Conservation (phyloP, 2,113 vertebrate genomes). For the Salvelinus fontinalis region DNA sequence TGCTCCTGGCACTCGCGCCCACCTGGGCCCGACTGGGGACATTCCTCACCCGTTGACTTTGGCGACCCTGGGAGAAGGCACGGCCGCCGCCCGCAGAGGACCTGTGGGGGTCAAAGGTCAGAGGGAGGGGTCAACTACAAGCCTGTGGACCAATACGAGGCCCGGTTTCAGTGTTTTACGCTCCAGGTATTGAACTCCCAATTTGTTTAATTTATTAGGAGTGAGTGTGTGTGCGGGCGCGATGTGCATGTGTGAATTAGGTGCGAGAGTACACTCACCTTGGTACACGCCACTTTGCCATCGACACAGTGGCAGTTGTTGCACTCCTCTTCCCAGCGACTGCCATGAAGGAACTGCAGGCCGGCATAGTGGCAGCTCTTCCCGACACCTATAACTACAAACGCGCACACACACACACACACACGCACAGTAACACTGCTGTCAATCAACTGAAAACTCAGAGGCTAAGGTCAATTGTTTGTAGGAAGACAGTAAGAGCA, state of each 20-base stretch:
- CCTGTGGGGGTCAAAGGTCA: slow-evolving; percentile 66
- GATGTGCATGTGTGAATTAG: background rate
- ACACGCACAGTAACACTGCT: background rate
- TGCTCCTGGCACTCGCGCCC: slow-evolving; percentile 83
- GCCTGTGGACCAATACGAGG: background rate
- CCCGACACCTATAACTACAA: slow-evolving; percentile 83
- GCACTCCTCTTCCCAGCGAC: slow-evolving; percentile 91
- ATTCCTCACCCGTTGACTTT: slow-evolving; percentile 32
- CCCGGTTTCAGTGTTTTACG: too few species aligned
- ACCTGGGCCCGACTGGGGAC: slow-evolving; percentile 71
- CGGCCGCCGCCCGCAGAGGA: slow-evolving; percentile 87
- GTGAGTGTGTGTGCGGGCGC: background rate
- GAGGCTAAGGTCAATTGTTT: too few species aligned
- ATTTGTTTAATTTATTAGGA: background rate
- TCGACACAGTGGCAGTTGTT: slow-evolving; percentile 89
- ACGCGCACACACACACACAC: background rate
- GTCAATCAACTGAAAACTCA: background rate
- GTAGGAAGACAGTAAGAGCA: background rate
- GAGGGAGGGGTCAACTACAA: background rate
- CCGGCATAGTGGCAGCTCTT: slow-evolving; percentile 86
- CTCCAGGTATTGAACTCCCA: too few species aligned
- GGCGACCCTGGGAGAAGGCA: slow-evolving; percentile 74
- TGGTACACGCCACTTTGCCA: slow-evolving; percentile 86
- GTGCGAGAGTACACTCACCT: slow-evolving; percentile 70
- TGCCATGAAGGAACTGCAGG: slow-evolving; percentile 85